Evolutionary conservation across 1,140 invertebrate species (phyloP), one percentile per base, ranked within the genome.

Genomic region (Meloidogyne exigua): DNA sequence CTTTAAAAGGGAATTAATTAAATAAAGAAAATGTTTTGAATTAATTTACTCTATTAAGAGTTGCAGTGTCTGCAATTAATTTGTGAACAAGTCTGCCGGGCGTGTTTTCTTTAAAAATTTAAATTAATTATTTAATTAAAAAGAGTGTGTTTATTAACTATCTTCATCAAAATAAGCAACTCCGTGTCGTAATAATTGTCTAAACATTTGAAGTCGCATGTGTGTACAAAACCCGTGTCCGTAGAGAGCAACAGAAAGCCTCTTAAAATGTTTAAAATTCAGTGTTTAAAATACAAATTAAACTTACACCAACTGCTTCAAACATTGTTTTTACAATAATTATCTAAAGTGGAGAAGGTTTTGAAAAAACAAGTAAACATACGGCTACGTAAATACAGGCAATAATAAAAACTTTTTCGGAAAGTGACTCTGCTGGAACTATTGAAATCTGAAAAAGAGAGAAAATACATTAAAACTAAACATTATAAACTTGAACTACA

Each of bases 161-260:
- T 87, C 85, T 28, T 85, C 84, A 49, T 85, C 84, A 68, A 85
- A 85, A 74, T 84, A 85, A 13, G 84, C 85, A 23, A 84, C 82
- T 4, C 84, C 85, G 32, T 85, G 84, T 18, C 84, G 74, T 11
- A 85, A 76, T n/a, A 84, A 25, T 71, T 84, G 75, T 25, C 84
- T 49, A 68, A 85, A 85, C 85, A 85, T 86, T 72, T 87, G 79
- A 64, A 63, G 70, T n/a, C 84, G 71, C 76, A 85, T 68, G 63
- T 84, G 76, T 7, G 23, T 70, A 68, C 82, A 83, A 68, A 85
- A 87, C 9, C 84, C 84, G 64, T 85, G 83, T 0, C 84, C 85
- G 66, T 85, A 85, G 0, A 82, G 67, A 21, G 84, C 84, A 63
- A 85, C 84, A 68, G 86, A 81, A 7, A 85, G 69, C 1, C 84